Evolutionary conservation across 2,888 invertebrate genomes (phyloP), one percentile per base, ranked within the genome.

Genomic region (Hydriomena furcata): DNA sequence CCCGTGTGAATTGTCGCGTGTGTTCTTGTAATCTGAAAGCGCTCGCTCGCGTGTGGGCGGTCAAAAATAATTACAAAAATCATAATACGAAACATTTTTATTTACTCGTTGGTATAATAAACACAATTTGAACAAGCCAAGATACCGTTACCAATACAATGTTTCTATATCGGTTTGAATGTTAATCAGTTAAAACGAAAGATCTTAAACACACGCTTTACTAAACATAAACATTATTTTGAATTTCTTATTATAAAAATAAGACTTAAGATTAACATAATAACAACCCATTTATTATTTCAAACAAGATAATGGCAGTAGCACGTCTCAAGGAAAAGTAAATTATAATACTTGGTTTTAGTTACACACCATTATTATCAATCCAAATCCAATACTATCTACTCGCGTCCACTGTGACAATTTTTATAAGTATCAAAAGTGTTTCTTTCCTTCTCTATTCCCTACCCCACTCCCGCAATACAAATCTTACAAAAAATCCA

Each of bases 61-160:
- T 82, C 84, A 87, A 87, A 89, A 90, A 89, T 88, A 90, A 90
- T 89, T 88, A 87, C 89, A 89, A 90, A 89, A 90, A 90, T 85
- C 89, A 84, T 88, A 82, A 76, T 87, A 87, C 76, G 84, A 89
- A 90, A 87, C 83, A 78, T 82, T 82, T 88, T 90, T 90, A 88
- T 89, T 90, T 86, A 84, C 82, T 87, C 81, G 84, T 84, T 80
- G 83, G 84, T 87, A 87, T 84, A 83, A 76, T 82, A 87, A 86
- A 89, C 86, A 88, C 87, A 89, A 89, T 85, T 85, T 80, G 81
- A 84, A 88, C 87, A 88, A 89, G 89, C 89, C 85, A 81, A 82
- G 76, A 61, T 71, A 71, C 72, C 69, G 72, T 76, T 77, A n/a
- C 77, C 78, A 73, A 77, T 76, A 79, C 79, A 82, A 79, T n/a